Percentiles rank a stretch among this genome's conserved stretches.
phyloP scores from a whole-genome alignment of 2,888 invertebrate species.

The Cremastobaeus sp. region DNA sequence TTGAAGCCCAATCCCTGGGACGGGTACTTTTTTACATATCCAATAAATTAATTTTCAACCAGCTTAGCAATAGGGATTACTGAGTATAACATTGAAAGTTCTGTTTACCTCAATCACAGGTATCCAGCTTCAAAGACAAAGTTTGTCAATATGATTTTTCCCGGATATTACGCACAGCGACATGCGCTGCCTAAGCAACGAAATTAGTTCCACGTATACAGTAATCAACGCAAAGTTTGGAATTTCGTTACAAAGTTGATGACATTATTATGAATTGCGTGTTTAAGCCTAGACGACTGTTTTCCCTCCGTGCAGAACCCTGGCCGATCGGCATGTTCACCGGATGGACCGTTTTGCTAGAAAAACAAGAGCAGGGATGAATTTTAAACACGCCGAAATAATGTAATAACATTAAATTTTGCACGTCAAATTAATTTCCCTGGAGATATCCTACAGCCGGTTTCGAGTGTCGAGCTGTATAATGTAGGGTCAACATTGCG shows the following conservation, averaged over 20 bases:
- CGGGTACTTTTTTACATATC: too few species aligned
- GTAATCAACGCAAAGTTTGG: conserved; percentile 24
- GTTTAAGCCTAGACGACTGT: not conserved
- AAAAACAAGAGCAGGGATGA: conserved; percentile 30
- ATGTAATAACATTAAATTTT: conserved; percentile 54
- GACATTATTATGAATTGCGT: conserved; percentile 27
- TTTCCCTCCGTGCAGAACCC: too few species aligned
- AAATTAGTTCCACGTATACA: conserved; percentile 38
- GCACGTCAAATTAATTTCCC: conserved; percentile 52
- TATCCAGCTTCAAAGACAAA: not conserved
- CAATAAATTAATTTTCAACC: too few species aligned
- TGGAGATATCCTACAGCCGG: conserved; percentile 40
- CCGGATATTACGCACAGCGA: not conserved
- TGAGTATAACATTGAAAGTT: too few species aligned
- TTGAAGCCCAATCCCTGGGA: too few species aligned
- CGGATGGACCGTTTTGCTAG: too few species aligned
- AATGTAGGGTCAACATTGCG: conserved; percentile 49
- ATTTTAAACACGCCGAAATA: conserved; percentile 47
- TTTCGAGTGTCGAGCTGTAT: conserved; percentile 39
- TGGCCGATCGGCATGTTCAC: too few species aligned
- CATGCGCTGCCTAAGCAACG: conserved; percentile 13
- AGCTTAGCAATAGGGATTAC: too few species aligned
- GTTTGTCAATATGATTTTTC: conserved; percentile 14
- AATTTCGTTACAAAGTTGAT: conserved; percentile 43
- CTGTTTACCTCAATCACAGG: too few species aligned